Evolutionary conservation across 2,113 vertebrate species (phyloP), one percentile per base, ranked within the genome.

Genomic region (Centropus unirufus): DNA sequence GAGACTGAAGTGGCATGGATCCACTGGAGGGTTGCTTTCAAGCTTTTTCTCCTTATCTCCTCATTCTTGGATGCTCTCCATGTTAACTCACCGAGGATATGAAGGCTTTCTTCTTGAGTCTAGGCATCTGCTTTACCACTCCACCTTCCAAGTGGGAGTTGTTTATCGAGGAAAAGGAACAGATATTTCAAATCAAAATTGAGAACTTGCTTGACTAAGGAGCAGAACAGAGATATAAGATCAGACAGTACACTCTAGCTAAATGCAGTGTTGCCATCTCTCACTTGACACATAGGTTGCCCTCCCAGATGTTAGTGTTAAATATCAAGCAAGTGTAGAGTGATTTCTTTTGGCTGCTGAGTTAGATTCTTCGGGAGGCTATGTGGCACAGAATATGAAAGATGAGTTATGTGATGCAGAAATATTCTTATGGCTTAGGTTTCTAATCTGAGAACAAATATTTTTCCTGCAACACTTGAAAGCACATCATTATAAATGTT

Each of bases 271-370:
- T 59, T 95, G 70, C 84, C 68, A 66, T 85, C 84, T 94, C 42
- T 94, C 93, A 79, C 78, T 96, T 12, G 1, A 79, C 91, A 94
- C 63, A 59, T 73, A 79, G 21, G 24, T 64, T 83, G 70, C 84
- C 78, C 63, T 91, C 87, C 67, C 67, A 95, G 54, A 59, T 52
- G 47, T 15, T 88, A 58, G 55, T 91, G 69, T 93, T 90, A 87
- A 74, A 23, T 83, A 93, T 83, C 82, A 74, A 72, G 59, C 8
- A 72, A 90, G 78, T 74, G 87, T 40, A 77, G 91, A 95, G 58
- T 92, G 94, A 96, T 95, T 94, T 77, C 67, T 88, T 95, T 86
- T 77, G 84, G 90, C 87, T 94, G 95, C 61, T 59, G 51, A 67
- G 39, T 8, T 63, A 47, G 63, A 93, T 87, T 94, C 59, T 83